Percentiles rank a stretch among this genome's conserved stretches.
These are phyloP conservation scores for Xyrauchen texanus DNA, from an alignment of 2,113 vertebrate genomes.

Conservation along the genomic window DNA sequence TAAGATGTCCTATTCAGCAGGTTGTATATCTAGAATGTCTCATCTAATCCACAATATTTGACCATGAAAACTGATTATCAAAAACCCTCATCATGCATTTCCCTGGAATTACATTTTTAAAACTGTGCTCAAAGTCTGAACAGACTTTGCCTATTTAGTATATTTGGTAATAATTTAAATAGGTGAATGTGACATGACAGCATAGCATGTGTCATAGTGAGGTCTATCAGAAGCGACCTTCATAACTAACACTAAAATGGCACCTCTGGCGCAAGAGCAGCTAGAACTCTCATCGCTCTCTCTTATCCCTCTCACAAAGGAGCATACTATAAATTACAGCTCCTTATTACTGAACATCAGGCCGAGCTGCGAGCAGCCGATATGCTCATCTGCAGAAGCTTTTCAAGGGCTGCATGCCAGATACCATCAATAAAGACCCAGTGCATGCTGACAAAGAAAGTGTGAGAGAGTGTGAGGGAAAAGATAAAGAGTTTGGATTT, in stretches of 20 bases:
- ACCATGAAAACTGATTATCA: no score
- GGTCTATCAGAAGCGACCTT: conserved; percentile 28
- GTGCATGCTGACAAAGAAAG: conserved; percentile 3
- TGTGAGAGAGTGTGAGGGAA: not conserved
- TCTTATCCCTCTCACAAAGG: conserved; percentile 13
- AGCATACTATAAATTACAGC: conserved; percentile 61
- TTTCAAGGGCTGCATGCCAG: conserved; percentile 57
- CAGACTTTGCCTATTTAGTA: no score
- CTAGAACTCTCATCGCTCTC: not conserved
- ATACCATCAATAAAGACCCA: conserved; percentile 32
- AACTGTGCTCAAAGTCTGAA: no score
- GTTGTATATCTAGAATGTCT: no score
- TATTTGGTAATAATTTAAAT: not conserved
- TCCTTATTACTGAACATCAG: conserved; percentile 57
- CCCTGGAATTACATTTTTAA: no score
- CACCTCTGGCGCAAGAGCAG: conserved; percentile 16
- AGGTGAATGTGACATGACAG: conserved; percentile 1
- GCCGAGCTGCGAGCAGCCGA: conserved; percentile 44
- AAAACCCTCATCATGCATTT: no score
- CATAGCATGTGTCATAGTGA: conserved; percentile 1
- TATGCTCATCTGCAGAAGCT: conserved; percentile 63
- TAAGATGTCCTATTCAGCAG: no score
- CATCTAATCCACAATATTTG: no score
- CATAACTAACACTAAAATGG: conserved; percentile 27
- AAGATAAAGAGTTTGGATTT: not conserved